Conservation (phyloP, 2,797 vertebrate species). For the Calcarius lapponicus region DNA sequence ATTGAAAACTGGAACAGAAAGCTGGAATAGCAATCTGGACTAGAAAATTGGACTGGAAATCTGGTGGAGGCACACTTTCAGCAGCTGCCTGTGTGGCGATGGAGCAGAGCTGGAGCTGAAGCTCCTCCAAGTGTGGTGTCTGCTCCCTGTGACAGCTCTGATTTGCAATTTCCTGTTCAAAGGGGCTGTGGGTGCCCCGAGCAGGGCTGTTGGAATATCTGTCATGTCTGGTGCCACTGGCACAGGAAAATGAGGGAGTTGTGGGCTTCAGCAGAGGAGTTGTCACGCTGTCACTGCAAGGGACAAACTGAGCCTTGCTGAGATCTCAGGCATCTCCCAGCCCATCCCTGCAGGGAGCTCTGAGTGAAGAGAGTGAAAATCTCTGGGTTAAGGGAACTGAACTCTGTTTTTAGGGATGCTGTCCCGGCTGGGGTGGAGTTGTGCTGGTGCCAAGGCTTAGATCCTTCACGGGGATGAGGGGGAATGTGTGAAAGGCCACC, state of each 20-base stretch:
- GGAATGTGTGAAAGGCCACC: not conserved
- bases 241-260: rapidly evolving
- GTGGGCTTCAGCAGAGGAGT: not conserved
- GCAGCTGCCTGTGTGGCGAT: not conserved
- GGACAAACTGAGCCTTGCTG: not conserved
- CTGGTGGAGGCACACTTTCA: not conserved
- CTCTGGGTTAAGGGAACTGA: not conserved
- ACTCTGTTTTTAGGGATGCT: not conserved
- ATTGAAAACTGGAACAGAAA: not conserved
- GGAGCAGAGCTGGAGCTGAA: not conserved
- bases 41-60: not conserved
- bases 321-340: no score
- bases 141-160: not conserved
- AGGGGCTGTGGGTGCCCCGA: not conserved
- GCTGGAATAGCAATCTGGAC: not conserved
- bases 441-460: not conserved
- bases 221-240: not conserved
- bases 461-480: not conserved
- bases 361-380: not conserved
- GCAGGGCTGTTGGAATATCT: not conserved
- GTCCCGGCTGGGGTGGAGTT: not conserved
- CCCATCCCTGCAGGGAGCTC: not conserved
- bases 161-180: not conserved
- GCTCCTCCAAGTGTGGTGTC: not conserved
- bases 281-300: not conserved